phyloP scores from a whole-genome alignment of 2,888 invertebrate species.

The Nineta flava region DNA sequence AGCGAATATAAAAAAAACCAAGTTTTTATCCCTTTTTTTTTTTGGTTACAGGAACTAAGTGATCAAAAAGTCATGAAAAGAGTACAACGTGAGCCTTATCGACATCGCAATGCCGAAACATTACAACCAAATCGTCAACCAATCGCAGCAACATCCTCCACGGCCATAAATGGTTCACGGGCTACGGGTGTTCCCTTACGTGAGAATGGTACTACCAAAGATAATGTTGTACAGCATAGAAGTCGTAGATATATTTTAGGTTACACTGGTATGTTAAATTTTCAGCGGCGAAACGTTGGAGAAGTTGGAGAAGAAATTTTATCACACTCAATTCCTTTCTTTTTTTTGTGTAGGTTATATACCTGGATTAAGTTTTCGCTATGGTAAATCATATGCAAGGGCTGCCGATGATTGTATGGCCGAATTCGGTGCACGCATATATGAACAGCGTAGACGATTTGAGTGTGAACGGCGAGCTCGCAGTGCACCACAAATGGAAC shows the following conservation, averaged over 20 bases:
- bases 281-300: neutral
- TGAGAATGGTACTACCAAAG: slow-evolving; percentile 10
- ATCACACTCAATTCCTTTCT: neutral
- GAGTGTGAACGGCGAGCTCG: slow-evolving; percentile 31
- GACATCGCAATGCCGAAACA: slow-evolving; percentile 33
- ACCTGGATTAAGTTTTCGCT: slow-evolving; percentile 50
- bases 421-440: slow-evolving; percentile 34
- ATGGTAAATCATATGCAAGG: slow-evolving; percentile 39
- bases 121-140: slow-evolving; percentile 16
- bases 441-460: slow-evolving; percentile 27
- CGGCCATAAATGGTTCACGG: slow-evolving; percentile 18
- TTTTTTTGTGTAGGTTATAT: slow-evolving; percentile 34
- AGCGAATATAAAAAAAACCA: too few relatives aligned
- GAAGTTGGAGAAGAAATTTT: neutral
- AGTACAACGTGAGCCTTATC: slow-evolving; percentile 34
- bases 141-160: too few relatives aligned
- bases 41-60: slow-evolving; percentile 24
- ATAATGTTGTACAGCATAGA: slow-evolving; percentile 18
- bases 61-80: slow-evolving; percentile 31
- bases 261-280: slow-evolving; percentile 38
- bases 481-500: slow-evolving; percentile 40
- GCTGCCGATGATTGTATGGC: slow-evolving; percentile 43
- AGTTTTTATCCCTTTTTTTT: too few relatives aligned
- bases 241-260: slow-evolving; percentile 45
- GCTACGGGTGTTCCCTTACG: slow-evolving; percentile 21